These are phyloP conservation scores for Cantharis nigra DNA, from an alignment of 2,888 invertebrate genomes.

Conservation along the genomic window DNA sequence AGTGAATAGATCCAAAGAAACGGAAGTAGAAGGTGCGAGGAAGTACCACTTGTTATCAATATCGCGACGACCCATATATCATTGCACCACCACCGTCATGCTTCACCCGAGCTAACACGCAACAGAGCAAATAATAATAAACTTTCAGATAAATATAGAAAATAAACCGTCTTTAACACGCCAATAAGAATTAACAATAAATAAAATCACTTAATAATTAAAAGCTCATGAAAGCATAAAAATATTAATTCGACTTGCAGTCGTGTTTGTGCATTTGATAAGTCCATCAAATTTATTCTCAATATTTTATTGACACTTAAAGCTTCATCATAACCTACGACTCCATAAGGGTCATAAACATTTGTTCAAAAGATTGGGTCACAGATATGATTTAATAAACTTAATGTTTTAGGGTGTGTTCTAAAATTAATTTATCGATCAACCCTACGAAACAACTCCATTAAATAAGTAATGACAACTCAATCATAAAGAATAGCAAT, in stretches of 20 bases:
- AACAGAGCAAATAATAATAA: slow-evolving; percentile 22
- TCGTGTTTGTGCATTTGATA: slow-evolving; percentile 1
- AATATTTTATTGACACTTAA: slow-evolving; percentile 11
- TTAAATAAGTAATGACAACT: neutral
- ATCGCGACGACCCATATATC: slow-evolving; percentile 34
- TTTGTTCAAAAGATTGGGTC: slow-evolving; percentile 6
- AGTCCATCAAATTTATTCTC: slow-evolving; percentile 7
- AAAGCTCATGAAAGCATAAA: neutral
- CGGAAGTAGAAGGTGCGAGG: slow-evolving; percentile 43
- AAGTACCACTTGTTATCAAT: slow-evolving; percentile 45
- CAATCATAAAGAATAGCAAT: neutral
- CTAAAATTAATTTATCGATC: slow-evolving; percentile 8
- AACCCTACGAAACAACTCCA: slow-evolving; percentile 2
- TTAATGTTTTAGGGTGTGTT: slow-evolving; percentile 10
- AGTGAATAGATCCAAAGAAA: slow-evolving; percentile 35
- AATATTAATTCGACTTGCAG: neutral
- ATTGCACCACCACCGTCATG: slow-evolving; percentile 21
- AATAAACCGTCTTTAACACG: slow-evolving; percentile 19
- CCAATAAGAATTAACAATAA: slow-evolving; percentile 7
- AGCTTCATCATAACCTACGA: slow-evolving; percentile 1
- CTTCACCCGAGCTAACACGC: slow-evolving; percentile 16
- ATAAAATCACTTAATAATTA: slow-evolving; percentile 5
- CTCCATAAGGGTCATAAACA: neutral
- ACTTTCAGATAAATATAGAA: slow-evolving; percentile 9
- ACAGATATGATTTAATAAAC: slow-evolving; percentile 12